A percentile compares a stretch with the other conserved stretches of the same genome.
These are phyloP conservation scores for Caloenas nicobarica DNA, from an alignment of 2,113 vertebrate species.

Conservation along the genomic window DNA sequence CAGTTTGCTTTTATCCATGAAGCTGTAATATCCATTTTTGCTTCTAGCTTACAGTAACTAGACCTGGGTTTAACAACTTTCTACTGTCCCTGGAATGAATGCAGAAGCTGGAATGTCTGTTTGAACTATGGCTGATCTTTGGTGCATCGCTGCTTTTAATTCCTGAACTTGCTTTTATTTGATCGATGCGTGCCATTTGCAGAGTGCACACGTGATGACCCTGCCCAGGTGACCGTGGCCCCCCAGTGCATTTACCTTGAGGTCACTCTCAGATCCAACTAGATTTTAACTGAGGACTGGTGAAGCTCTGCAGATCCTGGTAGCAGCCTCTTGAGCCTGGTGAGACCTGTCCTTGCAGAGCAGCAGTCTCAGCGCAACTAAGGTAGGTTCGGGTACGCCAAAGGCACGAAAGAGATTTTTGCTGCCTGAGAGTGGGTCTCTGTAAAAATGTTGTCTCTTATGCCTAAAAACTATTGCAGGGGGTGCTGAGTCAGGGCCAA, in stretches of 20 bases:
- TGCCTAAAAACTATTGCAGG: not conserved
- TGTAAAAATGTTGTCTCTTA: not conserved
- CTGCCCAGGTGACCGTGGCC: not conserved
- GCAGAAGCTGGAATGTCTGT: not conserved
- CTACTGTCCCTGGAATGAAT: not conserved
- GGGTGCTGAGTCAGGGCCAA: fast-evolving
- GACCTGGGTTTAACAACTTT: not conserved
- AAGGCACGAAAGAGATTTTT: not conserved
- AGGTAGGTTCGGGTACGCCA: not conserved
- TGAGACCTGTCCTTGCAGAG: not conserved
- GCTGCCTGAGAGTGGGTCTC: not conserved
- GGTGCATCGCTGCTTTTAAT: not conserved
- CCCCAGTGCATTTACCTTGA: not conserved
- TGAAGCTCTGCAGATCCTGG: not conserved
- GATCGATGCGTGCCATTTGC: not conserved
- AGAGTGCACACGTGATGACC: not conserved
- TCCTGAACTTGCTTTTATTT: not conserved
- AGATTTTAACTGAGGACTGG: not conserved
- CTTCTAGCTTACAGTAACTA: not conserved
- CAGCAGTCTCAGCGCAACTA: not conserved
- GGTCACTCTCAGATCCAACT: slow-evolving; percentile 36
- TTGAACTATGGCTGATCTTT: not conserved
- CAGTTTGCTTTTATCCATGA: not conserved
- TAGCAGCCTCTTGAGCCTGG: not conserved
- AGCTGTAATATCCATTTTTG: not conserved